These are phyloP conservation scores for Mimachlamys varia DNA, from an alignment of 2,888 invertebrate genomes.

Conservation along the genomic window DNA sequence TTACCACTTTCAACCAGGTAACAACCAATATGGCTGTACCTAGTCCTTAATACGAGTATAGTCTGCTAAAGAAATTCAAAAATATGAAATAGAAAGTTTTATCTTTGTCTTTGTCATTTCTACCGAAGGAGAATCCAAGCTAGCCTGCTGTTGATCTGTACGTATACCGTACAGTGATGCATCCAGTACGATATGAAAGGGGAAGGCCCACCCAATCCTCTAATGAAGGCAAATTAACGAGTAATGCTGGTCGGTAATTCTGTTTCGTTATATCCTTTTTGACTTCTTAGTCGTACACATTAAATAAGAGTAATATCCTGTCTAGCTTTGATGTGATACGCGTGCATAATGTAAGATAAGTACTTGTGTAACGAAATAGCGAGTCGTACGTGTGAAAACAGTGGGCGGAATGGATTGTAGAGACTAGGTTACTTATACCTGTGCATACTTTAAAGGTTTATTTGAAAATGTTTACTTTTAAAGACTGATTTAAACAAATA, in stretches of 20 bases:
- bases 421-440: background rate
- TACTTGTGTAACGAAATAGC: background rate
- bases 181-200: background rate
- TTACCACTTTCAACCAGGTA: too few species aligned
- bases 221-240: background rate
- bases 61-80: too few species aligned
- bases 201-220: background rate
- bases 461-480: too few species aligned
- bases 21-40: too few species aligned
- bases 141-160: background rate
- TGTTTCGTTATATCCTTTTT: background rate
- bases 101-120: too few species aligned
- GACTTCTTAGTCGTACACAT: background rate
- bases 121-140: background rate
- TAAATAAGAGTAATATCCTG: background rate
- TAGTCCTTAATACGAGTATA: too few species aligned
- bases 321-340: background rate
- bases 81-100: too few species aligned
- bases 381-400: background rate
- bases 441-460: too few species aligned
- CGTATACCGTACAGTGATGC: slow-evolving; percentile 7
- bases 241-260: background rate
- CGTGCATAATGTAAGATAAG: background rate
- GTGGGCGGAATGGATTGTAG: background rate
- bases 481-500: too few species aligned